Evolutionary conservation across 1,140 invertebrate genomes (phyloP), one percentile per base, ranked within the genome.

Genomic region (Bombus superbus): DNA sequence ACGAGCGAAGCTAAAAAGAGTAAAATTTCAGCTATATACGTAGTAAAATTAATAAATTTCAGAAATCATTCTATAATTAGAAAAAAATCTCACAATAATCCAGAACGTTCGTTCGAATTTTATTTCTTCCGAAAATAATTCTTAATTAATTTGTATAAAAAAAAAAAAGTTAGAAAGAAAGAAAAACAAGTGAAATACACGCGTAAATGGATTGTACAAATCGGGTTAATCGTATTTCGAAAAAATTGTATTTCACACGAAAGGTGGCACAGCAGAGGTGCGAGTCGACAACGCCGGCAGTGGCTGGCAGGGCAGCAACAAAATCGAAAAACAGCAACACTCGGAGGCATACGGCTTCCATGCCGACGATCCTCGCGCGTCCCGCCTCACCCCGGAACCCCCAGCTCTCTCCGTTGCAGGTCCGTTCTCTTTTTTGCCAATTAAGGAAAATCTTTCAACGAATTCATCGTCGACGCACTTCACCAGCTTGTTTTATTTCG

Each of bases 361-460:
- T 90, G 68, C 79, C 88, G 73, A 87, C 88, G 74, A 89, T 93
- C 89, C 91, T 93, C 88, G 88, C 93, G 81, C 93, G 93, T 92
- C 92, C 94, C 89, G 91, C 92, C 89, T 94, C 94, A 94, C 92
- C 94, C 84, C 94, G 95, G 95, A 96, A 96, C 95, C 96, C 95
- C 83, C 96, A 96, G 94, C 95, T 96, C 96, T 96, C 95, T 93
- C 92, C 94, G 92, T 94, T 96, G 95, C 95, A 96, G 96, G 96
- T 96, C 89, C 85, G 92, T 93, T 92, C 72, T 59, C 38, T 78
- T 85, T 18, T 85, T 57, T 62, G 88, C 64, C 35, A 68, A 74
- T 88, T 81, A 35, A 66, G 35, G 35, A 10, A 22, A 64, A 44
- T 64, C 40, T 76, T 59, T 57, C 22, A 42, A 69, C 74, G 15